Evolutionary conservation across 2,113 vertebrate genomes (phyloP).

Genomic region (Pagrus major): DNA sequence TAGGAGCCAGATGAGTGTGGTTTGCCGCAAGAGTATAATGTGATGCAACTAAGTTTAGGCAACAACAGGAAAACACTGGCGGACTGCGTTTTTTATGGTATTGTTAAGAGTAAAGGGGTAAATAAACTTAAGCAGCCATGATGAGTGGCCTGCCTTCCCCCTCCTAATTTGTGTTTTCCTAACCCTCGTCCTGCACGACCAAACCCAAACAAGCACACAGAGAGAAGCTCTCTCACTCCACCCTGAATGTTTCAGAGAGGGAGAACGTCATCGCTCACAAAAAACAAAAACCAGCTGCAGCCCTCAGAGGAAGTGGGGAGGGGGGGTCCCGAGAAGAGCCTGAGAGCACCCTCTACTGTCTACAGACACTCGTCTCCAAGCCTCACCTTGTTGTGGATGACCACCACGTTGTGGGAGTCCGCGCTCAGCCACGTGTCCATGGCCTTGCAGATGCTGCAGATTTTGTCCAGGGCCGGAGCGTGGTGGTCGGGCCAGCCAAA

Average conservation of each 20-base stretch:
- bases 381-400: conserved; percentile 96
- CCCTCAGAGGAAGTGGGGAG: conserved; percentile 1
- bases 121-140: conserved; percentile 48
- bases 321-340: conserved; percentile 34
- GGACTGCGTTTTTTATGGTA: conserved; percentile 41
- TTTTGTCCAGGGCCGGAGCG: conserved; percentile 96
- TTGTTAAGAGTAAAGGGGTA: conserved; percentile 44
- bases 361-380: rapidly evolving
- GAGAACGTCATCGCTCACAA: conserved; percentile 16
- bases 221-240: conserved; percentile 1
- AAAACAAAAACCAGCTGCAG: conserved; percentile 32
- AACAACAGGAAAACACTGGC: conserved; percentile 48
- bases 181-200: conserved; percentile 12
- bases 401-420: conserved; percentile 92
- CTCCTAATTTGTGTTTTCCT: conserved; percentile 59
- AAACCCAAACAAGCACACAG: conserved; percentile 38
- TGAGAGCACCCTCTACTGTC: conserved; percentile 67
- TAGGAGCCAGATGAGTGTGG: conserved; percentile 48
- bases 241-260: conserved; percentile 7
- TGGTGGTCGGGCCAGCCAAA: conserved; percentile 98
- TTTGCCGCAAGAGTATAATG: conserved; percentile 54
- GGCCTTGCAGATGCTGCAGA: conserved; percentile 98
- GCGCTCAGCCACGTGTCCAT: conserved; percentile 98
- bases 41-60: conserved; percentile 46
- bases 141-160: conserved; percentile 19